Percentiles rank a stretch among this genome's conserved stretches.
Conservation (phyloP, 2,888 invertebrate genomes). For the Corbicula japonica region DNA sequence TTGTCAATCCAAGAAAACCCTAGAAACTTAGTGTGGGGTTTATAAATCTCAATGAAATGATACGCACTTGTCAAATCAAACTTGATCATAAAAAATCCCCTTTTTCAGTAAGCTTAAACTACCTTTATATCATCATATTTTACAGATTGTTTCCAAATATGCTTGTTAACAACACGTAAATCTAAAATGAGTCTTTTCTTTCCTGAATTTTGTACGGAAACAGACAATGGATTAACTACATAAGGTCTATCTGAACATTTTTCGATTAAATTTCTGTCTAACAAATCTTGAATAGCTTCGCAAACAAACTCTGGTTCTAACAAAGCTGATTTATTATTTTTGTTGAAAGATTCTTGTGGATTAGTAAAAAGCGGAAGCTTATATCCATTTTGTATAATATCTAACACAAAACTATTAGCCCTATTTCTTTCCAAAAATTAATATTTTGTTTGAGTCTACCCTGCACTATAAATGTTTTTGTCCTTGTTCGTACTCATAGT, state of each 20-base stretch:
- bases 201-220: conserved; percentile 31
- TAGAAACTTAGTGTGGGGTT: conserved; percentile 27
- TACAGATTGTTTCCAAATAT: conserved; percentile 42
- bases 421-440: not conserved
- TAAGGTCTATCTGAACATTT: conserved; percentile 6
- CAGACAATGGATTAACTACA: conserved; percentile 49
- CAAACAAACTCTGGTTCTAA: conserved; percentile 38
- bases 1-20: conserved; percentile 30
- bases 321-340: conserved; percentile 44
- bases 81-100: conserved; percentile 27
- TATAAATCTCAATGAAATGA: conserved; percentile 33
- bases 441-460: conserved; percentile 1
- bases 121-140: conserved; percentile 50
- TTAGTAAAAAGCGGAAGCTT: not conserved
- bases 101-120: conserved; percentile 5
- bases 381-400: not conserved
- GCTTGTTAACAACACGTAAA: conserved; percentile 50
- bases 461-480: not conserved
- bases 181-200: conserved; percentile 53
- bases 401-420: too few relatives aligned
- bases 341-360: conserved; percentile 13
- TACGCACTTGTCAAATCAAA: conserved; percentile 44
- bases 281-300: conserved; percentile 41
- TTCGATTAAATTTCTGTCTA: conserved; percentile 16
- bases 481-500: too few relatives aligned